Evolutionary conservation across 2,888 invertebrate genomes (phyloP).

Genomic region (Tachina fera): DNA sequence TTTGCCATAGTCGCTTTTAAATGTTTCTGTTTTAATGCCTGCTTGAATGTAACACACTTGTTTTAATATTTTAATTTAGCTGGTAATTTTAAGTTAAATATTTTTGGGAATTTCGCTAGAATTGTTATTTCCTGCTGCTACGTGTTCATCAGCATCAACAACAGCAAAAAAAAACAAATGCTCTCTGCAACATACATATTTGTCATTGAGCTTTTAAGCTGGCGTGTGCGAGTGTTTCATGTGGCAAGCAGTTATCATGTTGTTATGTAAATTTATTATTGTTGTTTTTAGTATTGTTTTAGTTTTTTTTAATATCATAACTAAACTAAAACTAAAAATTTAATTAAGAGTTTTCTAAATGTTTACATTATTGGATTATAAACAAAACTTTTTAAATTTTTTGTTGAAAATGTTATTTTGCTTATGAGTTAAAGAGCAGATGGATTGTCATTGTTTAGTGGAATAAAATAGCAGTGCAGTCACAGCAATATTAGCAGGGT

Average conservation of each 20-base stretch:
- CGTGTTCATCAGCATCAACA: conserved; percentile 16
- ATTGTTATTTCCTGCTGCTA: conserved; percentile 19
- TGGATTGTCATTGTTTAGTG: background rate
- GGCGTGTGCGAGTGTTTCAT: background rate
- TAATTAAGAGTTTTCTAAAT: conserved; percentile 57
- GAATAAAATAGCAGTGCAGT: background rate
- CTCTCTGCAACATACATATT: background rate
- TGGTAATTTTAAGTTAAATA: conserved; percentile 25
- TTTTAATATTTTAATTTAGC: conserved; percentile 61
- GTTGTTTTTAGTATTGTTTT: background rate
- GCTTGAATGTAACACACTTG: conserved; percentile 34
- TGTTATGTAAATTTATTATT: conserved; percentile 32
- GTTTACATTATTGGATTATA: conserved; percentile 33
- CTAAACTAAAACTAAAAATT: conserved; percentile 40
- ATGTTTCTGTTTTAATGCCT: conserved; percentile 17
- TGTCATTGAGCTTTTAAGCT: conserved; percentile 17
- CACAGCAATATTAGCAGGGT: too few relatives aligned
- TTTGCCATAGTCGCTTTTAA: background rate
- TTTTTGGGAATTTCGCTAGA: conserved; percentile 5
- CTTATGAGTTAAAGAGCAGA: too few relatives aligned
- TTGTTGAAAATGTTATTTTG: background rate
- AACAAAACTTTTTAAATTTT: background rate
- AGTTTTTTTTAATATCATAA: conserved; percentile 55
- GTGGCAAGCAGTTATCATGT: conserved; percentile 6
- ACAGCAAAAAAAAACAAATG: background rate